Base-by-base conservation (phyloP, 1,140 invertebrate species). In the Oryzaephilus surinamensis region DNA sequence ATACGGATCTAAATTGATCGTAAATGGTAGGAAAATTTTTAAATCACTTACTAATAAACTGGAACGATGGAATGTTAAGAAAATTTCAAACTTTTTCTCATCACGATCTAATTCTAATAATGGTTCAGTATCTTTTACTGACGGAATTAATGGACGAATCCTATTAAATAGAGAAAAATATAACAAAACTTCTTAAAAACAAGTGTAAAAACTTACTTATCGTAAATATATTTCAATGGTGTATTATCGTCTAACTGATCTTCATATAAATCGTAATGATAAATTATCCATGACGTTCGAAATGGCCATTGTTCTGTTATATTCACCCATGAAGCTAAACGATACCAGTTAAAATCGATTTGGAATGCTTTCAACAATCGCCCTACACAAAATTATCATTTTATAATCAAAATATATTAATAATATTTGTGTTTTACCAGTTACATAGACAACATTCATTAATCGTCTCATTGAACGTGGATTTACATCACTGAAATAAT, bases 271-370 rank as follows among this genome's bases (percentile, higher is more conserved):
- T 97, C 93, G 59, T 87, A 91, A 62, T 93, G 83, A 45, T 95
- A 75, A 38, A 97, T 95, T 45, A 99, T 84, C 92, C 94, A 98
- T 10, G 92, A 96, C 7, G 92, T 90, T 38, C 93, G 71, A 62
- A 94, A 92, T 0, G 95, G 94, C 95, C 95, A 99, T 62, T 98
- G 95, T 63, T 99, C 96, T 0, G 93, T 96, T 19, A 99, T 81
- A 62, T 98, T 98, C 30, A 97, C 86, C 94, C 94, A 99, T 33
- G 86, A 89, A 32, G 91, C 89, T 45, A 97, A 68, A 48, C 93
- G 84, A 64, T 96, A 92, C 95, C 95, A 99, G 64, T 93, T 96
- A 64, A 99, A 98, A 60, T 98, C 95, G 45, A 99, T 91, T 66
- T 96, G 91, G 72, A 97, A 97, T 52, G 95, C 90, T 73, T 97